Base-by-base conservation (phyloP, 2,888 invertebrate species). In the Acronicta alni region DNA sequence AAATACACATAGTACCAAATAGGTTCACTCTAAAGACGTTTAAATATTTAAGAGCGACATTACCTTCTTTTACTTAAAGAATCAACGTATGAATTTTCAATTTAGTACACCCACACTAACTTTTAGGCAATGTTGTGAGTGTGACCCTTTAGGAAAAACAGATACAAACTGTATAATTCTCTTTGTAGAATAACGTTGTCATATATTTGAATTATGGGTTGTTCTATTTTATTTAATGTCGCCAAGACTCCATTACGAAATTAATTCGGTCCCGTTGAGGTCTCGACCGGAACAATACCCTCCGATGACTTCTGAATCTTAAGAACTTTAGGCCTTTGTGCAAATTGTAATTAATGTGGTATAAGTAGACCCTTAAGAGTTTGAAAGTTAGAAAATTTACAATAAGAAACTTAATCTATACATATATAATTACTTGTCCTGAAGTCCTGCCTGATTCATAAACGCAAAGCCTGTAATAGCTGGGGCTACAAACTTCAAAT, bases 201-300 rank as follows among this genome's bases (percentile, higher is more conserved):
- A 38, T 44, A 15, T 52, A 46, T 42, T 49, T 35, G 35, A 15
- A 30, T 35, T 26, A 68, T 9, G 54, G 61, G 7, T 32, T 44
- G 47, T 55, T 62, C 47, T 55, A 41, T 57, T 38, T 53, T 53
- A 61, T 49, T 56, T 71, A 49, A 71, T 67, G 61, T 39, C 37
- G 18, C 43, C 46, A 41, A 16, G 62, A 42, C 9, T 57, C 43
- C 23, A 67, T 67, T 54, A 53, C 45, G 43, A 46, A 60, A 72
- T 68, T 57, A 69, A 72, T 60, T 69, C 39, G 18, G 46, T 39
- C 61, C 45, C 44, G 41, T 39, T 30, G 57, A 61, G 58, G 60
- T 64, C 52, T 59, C 53, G 38, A 39, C 23, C 48, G 45, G 53
- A 61, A 75, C 75, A 77, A 75, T 75, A 23, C 47, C n/a, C 51